These are phyloP conservation scores for Atractosteus spatula DNA, from an alignment of 2,113 vertebrate species.

Conservation along the genomic window DNA sequence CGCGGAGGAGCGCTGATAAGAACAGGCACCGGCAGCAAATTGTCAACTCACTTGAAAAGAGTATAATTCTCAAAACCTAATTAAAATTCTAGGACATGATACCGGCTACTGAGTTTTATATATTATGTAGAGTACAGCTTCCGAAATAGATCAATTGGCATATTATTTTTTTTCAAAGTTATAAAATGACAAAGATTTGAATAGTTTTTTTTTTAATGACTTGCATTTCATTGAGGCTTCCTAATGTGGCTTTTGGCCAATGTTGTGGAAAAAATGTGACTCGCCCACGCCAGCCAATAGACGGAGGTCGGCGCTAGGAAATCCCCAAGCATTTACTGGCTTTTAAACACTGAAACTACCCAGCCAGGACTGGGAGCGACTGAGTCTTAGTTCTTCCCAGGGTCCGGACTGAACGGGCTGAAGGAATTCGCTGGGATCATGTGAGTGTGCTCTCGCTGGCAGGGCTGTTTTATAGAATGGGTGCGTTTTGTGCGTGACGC, in stretches of 20 bases:
- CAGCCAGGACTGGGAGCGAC: neutral
- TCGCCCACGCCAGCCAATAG: slow-evolving; percentile 28
- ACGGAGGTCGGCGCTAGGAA: slow-evolving; percentile 49
- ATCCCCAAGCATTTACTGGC: slow-evolving; percentile 62
- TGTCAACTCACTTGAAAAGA: neutral
- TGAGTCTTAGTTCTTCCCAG: neutral
- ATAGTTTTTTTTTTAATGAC: neutral
- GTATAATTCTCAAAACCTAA: too few species aligned
- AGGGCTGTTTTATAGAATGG: neutral
- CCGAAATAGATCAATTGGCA: neutral
- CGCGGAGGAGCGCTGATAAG: neutral
- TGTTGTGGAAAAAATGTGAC: slow-evolving; percentile 71
- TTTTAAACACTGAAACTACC: slow-evolving; percentile 17
- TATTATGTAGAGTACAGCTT: too few species aligned
- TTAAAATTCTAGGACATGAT: too few species aligned
- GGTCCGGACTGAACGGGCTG: neutral
- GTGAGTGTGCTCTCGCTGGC: neutral
- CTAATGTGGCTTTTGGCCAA: slow-evolving; percentile 39
- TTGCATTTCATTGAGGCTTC: slow-evolving; percentile 11
- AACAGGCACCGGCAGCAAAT: slow-evolving; percentile 17
- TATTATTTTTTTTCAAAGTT: neutral
- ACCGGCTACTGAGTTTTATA: too few species aligned
- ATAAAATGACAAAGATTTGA: too few species aligned
- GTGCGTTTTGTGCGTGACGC: neutral
- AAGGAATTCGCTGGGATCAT: neutral